A percentile compares a stretch with the other conserved stretches of the same genome.
Evolutionary conservation across 2,797 vertebrate species (phyloP).

Genomic region (Ibycter americanus): DNA sequence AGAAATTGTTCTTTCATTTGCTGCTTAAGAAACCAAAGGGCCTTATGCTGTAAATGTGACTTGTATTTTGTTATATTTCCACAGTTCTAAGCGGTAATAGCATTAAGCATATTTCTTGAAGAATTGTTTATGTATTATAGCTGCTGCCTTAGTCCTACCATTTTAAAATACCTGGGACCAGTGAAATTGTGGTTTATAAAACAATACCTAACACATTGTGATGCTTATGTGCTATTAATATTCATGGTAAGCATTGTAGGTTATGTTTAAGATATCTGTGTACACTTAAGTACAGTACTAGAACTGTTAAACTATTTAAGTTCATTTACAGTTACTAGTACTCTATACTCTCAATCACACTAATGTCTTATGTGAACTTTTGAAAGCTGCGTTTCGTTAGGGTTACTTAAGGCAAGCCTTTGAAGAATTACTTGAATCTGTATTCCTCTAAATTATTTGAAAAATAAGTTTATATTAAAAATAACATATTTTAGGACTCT

Average conservation of each 20-base stretch:
- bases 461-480: constrained; percentile 7
- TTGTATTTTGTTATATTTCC: constrained; percentile 74
- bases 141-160: constrained; percentile 66
- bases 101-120: constrained; percentile 59
- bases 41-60: constrained; percentile 79
- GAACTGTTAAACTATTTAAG: constrained; percentile 8
- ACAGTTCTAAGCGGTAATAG: constrained; percentile 36
- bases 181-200: constrained; percentile 64
- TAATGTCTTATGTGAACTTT: constrained; percentile 25
- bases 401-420: constrained; percentile 9
- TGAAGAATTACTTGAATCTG: constrained; percentile 42
- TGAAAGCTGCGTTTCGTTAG: constrained; percentile 15
- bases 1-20: constrained; percentile 71
- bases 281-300: constrained; percentile 38
- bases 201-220: constrained; percentile 40
- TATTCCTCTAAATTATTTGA: constrained; percentile 17
- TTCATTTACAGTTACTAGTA: not conserved
- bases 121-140: constrained; percentile 57
- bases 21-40: constrained; percentile 79
- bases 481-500: not conserved
- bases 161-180: constrained; percentile 75
- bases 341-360: not conserved
- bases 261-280: constrained; percentile 4
- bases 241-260: constrained; percentile 17
- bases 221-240: constrained; percentile 63